phyloP scores from a whole-genome alignment of 2,888 invertebrate species.

The Eucera pruinosa region DNA sequence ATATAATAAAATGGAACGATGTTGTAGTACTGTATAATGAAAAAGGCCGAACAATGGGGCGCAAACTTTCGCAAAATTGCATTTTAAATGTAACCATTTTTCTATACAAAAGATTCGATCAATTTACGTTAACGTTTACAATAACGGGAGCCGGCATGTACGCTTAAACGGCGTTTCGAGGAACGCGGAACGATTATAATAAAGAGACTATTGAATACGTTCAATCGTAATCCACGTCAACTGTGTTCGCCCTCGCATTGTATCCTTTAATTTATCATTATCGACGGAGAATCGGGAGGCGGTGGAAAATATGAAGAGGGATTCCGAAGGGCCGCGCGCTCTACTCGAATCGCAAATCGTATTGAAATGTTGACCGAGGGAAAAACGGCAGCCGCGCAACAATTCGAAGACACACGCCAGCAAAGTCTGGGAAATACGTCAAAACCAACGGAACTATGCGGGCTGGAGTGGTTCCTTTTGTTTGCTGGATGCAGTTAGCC shows the following conservation, averaged over 20 bases:
- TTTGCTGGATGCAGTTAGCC: conserved; percentile 12
- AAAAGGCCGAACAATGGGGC: too few relatives aligned
- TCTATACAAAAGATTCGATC: background rate
- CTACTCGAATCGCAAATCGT: background rate
- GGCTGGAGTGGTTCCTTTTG: conserved; percentile 20
- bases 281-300: background rate
- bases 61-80: background rate
- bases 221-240: conserved; percentile 1
- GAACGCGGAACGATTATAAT: background rate
- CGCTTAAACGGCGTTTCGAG: conserved; percentile 3
- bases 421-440: conserved; percentile 8
- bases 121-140: background rate
- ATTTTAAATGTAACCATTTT: conserved; percentile 5
- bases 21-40: too few relatives aligned
- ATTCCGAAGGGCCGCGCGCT: too few relatives aligned
- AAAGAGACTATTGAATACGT: background rate
- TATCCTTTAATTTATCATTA: conserved; percentile 21
- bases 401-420: conserved; percentile 8
- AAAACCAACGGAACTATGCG: conserved; percentile 16
- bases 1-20: too few relatives aligned
- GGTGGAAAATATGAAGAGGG: too few relatives aligned
- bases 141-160: background rate
- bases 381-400: background rate
- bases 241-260: background rate
- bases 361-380: conserved; percentile 15